phyloP scores from a whole-genome alignment of 2,113 vertebrate species.

The Dermatemys mawii region DNA sequence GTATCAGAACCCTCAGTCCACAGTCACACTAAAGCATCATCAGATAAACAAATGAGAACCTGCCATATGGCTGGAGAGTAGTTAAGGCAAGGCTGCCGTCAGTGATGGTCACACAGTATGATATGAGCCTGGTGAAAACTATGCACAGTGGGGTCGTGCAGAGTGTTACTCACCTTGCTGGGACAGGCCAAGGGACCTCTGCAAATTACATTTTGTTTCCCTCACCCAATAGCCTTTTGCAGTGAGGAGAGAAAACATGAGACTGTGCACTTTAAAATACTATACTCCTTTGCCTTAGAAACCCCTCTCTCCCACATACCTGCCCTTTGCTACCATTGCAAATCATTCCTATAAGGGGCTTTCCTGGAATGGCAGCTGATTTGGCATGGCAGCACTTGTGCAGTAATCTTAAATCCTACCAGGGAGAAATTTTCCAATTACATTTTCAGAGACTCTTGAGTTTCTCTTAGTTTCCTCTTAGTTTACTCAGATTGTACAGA shows the following conservation, averaged over 20 bases:
- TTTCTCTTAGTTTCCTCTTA: no score
- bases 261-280: neutral
- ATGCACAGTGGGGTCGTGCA: accelerated
- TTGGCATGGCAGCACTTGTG: neutral
- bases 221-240: neutral
- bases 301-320: accelerated
- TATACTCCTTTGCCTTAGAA: neutral
- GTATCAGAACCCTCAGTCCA: neutral
- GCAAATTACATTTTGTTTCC: neutral
- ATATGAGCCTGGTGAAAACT: neutral
- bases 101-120: neutral
- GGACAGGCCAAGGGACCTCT: neutral
- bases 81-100: neutral
- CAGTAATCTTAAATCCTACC: neutral
- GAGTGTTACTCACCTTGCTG: neutral
- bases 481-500: neutral
- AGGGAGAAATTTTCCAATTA: neutral
- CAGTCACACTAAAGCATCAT: accelerated
- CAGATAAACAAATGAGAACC: neutral
- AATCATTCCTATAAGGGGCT: neutral
- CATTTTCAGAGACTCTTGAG: neutral
- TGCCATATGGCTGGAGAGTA: neutral
- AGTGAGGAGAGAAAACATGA: neutral
- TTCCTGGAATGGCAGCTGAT: neutral
- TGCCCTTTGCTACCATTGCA: neutral